Percentiles rank a stretch among this genome's conserved stretches.
Conservation (phyloP, 2,797 vertebrate species). For the Sarcoramphus papa region DNA sequence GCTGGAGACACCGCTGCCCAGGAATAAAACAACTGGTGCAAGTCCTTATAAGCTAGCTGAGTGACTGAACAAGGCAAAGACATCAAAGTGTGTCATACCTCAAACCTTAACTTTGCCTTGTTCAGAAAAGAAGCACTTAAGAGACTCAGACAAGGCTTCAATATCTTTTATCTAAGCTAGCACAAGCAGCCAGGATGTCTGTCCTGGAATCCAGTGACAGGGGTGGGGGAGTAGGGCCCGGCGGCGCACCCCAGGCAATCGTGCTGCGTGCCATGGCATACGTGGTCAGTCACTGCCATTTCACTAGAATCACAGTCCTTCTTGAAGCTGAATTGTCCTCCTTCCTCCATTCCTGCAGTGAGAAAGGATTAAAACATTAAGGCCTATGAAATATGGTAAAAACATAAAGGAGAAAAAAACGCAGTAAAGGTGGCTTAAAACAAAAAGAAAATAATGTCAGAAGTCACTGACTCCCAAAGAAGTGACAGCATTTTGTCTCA, state of each 20-base stretch:
- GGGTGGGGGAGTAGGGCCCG: background rate
- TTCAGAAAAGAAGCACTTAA: background rate
- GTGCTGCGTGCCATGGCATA: background rate
- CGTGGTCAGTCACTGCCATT: background rate
- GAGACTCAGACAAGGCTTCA: background rate
- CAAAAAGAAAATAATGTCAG: background rate
- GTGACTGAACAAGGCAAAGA: background rate
- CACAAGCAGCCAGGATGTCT: background rate
- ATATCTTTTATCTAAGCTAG: background rate
- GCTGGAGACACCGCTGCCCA: background rate
- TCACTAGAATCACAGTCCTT: background rate
- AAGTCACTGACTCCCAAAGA: background rate
- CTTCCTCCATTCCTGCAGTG: conserved; percentile 39
- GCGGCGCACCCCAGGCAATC: background rate
- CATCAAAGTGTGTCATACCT: accelerated
- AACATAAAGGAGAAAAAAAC: background rate
- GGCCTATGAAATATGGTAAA: background rate
- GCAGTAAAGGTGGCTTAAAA: background rate
- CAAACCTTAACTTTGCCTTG: background rate
- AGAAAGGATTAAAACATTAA: conserved; percentile 49
- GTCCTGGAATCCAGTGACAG: background rate
- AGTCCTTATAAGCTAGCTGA: background rate
- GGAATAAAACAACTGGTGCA: background rate
- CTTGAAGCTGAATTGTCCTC: background rate
- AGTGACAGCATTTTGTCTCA: background rate